phyloP scores from a whole-genome alignment of 2,888 invertebrate genomes.

The Melieria crassipennis region DNA sequence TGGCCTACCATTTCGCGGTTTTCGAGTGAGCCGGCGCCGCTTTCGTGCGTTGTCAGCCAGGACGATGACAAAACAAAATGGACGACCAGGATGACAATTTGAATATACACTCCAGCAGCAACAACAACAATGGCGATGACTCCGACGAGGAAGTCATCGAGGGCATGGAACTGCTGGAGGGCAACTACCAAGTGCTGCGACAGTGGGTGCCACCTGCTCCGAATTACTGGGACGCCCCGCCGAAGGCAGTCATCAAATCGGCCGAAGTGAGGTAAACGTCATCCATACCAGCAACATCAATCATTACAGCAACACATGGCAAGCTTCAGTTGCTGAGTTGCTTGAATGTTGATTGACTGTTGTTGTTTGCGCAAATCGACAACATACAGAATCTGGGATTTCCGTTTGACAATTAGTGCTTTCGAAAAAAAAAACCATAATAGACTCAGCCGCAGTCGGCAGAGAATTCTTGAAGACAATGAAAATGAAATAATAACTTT shows the following conservation, averaged over 20 bases:
- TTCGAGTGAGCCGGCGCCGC: conserved; percentile 41
- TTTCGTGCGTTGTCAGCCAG: conserved; percentile 49
- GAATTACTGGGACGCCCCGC: conserved; percentile 65
- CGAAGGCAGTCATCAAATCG: conserved; percentile 64
- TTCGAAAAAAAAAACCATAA: too few relatives aligned
- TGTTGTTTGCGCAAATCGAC: too few relatives aligned
- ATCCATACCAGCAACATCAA: too few relatives aligned
- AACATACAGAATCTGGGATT: too few relatives aligned
- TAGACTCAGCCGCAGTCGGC: too few relatives aligned
- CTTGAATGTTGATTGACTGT: too few relatives aligned
- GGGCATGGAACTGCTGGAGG: conserved; percentile 64
- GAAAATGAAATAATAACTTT: too few relatives aligned
- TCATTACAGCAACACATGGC: too few relatives aligned
- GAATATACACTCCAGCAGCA: conserved; percentile 40
- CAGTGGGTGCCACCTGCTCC: conserved; percentile 66
- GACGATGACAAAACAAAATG: conserved; percentile 29
- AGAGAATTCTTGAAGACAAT: too few relatives aligned
- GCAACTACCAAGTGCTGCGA: conserved; percentile 64
- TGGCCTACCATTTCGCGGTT: conserved; percentile 26
- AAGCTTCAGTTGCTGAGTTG: too few relatives aligned
- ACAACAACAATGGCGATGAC: conserved; percentile 54
- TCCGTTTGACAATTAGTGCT: too few relatives aligned
- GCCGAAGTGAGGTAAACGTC: conserved; percentile 63
- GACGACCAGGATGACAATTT: conserved; percentile 56
- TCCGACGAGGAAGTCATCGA: conserved; percentile 65